phyloP scores from a whole-genome alignment of 2,797 vertebrate species.

The Poecilia picta region DNA sequence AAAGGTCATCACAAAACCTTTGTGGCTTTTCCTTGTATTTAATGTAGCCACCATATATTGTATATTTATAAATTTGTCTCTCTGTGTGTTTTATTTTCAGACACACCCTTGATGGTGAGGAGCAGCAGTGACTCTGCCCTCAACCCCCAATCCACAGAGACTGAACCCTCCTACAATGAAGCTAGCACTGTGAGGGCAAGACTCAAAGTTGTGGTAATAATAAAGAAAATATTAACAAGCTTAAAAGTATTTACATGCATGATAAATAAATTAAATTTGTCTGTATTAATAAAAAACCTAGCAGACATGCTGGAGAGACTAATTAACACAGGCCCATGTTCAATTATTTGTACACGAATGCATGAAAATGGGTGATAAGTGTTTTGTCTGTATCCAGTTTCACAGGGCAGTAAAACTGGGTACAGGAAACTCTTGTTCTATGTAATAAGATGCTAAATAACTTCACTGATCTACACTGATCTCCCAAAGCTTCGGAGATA shows the following conservation, averaged over 20 bases:
- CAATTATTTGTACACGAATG: not conserved
- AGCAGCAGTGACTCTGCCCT: slow-evolving; percentile 77
- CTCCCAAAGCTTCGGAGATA: not conserved
- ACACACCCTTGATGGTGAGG: slow-evolving; percentile 76
- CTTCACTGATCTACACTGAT: not conserved
- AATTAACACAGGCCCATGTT: not conserved
- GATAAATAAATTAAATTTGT: not conserved
- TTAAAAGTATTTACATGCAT: not conserved
- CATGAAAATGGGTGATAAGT: not conserved
- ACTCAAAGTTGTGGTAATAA: not conserved
- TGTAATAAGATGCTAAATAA: not conserved
- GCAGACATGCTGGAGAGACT: not conserved
- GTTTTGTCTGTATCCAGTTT: not conserved
- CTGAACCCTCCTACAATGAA: slow-evolving; percentile 44
- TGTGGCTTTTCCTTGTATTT: not conserved
- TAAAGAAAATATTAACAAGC: not conserved
- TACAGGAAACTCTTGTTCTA: not conserved
- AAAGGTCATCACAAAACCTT: too few species aligned
- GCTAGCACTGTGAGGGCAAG: slow-evolving; percentile 61
- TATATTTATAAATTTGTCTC: not conserved
- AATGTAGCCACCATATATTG: not conserved
- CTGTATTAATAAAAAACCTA: not conserved
- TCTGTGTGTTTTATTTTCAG: slow-evolving; percentile 34
- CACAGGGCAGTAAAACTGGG: not conserved
- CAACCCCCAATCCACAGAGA: slow-evolving; percentile 60